Base-by-base conservation (phyloP, 2,888 invertebrate species). In the Macrosiphum euphorbiae region DNA sequence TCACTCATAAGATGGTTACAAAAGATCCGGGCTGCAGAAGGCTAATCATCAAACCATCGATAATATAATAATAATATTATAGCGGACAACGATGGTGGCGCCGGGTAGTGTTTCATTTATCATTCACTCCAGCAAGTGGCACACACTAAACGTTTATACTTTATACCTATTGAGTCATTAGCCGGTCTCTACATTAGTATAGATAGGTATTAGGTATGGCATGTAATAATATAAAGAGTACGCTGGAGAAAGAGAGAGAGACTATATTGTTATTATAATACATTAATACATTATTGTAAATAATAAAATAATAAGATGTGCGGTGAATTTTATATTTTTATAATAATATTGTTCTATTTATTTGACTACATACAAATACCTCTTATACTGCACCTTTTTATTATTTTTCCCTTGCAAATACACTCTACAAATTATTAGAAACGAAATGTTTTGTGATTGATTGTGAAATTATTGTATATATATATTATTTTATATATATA, bases 41-140 rank as follows among this genome's bases (percentile, higher is more conserved):
- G 58, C 87, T 88, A 67, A 88, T 92, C 92, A 55, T 88, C 61
- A 35, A 61, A 13, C 86, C 8, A 92, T 61, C 61, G 58, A 88
- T 90, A 67, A 91, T 86, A 47, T 91, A 47, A 44, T 44, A 47
- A 91, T 84, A 90, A 85, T 91, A 91, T 44, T 91, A 50, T 78
- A 50, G 41, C 86, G 47, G 41, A 24, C 90, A 20, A 28, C 85
- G 91, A 86, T 47, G 41, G 61, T 28, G 91, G 52, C 92, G 84
- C 55, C 89, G 88, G 58, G 92, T 78, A 67, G 78, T 89, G 92
- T 93, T 93, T 93, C 92, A 93, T 93, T 93, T 89, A 93, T 93
- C 92, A 93, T 58, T 78, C 78, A 89, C 87, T 84, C 41, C 55
- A 16, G 91, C 67, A 67, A 35, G 84, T n/a, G 26, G 26, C 86